These are phyloP conservation scores for Temnothorax unifasciatus DNA, from an alignment of 2,888 invertebrate genomes.

Conservation along the genomic window DNA sequence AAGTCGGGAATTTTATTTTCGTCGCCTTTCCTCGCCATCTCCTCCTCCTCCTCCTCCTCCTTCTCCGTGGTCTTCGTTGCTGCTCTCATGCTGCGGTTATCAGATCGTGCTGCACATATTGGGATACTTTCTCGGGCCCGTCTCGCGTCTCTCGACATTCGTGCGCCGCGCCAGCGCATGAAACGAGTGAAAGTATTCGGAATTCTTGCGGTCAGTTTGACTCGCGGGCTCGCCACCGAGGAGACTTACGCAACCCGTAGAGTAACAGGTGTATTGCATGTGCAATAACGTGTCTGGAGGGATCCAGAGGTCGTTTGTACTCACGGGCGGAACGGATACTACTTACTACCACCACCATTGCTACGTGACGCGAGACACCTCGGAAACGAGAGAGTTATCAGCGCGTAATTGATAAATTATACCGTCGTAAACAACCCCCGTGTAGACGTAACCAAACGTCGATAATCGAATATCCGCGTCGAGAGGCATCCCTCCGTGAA, in stretches of 20 bases:
- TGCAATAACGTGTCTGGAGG: slow-evolving; percentile 72
- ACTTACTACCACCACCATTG: not conserved
- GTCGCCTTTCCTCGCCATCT: slow-evolving; percentile 1
- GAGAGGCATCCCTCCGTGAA: not conserved
- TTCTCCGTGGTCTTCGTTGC: not conserved
- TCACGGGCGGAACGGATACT: slow-evolving; percentile 50
- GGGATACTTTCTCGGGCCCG: slow-evolving; percentile 70
- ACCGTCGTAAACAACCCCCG: slow-evolving; percentile 6
- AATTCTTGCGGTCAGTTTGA: slow-evolving; percentile 81
- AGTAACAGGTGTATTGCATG: slow-evolving; percentile 80
- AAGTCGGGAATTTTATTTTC: slow-evolving; percentile 38
- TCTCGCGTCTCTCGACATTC: slow-evolving; percentile 30
- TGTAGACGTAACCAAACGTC: not conserved
- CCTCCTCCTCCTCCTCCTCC: slow-evolving; percentile 30
- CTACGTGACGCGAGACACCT: slow-evolving; percentile 36
- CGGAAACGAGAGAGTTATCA: slow-evolving; percentile 26
- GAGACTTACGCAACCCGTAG: slow-evolving; percentile 76
- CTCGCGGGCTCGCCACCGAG: slow-evolving; percentile 70
- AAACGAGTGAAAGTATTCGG: slow-evolving; percentile 83
- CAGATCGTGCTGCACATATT: slow-evolving; percentile 60
- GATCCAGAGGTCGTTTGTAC: slow-evolving; percentile 65
- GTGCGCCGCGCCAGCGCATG: slow-evolving; percentile 45
- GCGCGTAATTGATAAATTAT: slow-evolving; percentile 34
- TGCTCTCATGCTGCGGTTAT: slow-evolving; percentile 29
- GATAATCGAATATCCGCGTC: not conserved